Base-by-base conservation (phyloP, 2,888 invertebrate species). In the Pseudococcus jackbeardsleyi region DNA sequence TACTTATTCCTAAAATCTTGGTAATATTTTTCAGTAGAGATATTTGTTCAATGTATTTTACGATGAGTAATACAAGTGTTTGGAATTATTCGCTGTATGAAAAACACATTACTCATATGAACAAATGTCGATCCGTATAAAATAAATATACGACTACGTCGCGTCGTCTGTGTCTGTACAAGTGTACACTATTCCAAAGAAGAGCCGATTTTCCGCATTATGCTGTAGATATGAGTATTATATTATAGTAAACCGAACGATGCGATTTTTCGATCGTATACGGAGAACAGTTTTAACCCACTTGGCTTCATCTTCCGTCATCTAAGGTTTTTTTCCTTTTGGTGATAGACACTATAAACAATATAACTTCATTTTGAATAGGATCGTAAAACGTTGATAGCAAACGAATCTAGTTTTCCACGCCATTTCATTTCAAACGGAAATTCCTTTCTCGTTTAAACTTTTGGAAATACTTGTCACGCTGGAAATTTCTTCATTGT, bases 331-430 rank as follows among this genome's bases (percentile, higher is more conserved):
- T 42, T 26, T 82, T 33, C 46, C 79, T 17, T 46, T 82, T 12
- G 79, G 46, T 82, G 79, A 46, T 82, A 82, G 79, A 82, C 77
- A 77, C 77, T 77, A 82, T 82, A 82, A 82, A 82, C 42, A 82
- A 82, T 82, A 39, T 77, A 82, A 82, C 79, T 46, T 82, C 46
- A 46, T 82, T 82, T 82, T 82, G 79, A 82, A 82, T 82, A 46
- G 79, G 46, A 82, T 82, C 79, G 79, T 82, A 82, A 82, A 82
- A 82, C 46, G 79, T 46, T 82, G 79, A 82, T 82, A 46, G 46
- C 46, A 82, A 82, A 82, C 79, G 79, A 82, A 82, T 82, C 79
- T 82, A 82, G 79, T 82, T 82, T 82, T 82, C 79, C 79, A 82
- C 79, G 19, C 79, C 79, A 82, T 82, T 82, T 82, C 79, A 82